Evolutionary conservation across 2,797 vertebrate species (phyloP).

Genomic region (Mormyrus proboscirostris): DNA sequence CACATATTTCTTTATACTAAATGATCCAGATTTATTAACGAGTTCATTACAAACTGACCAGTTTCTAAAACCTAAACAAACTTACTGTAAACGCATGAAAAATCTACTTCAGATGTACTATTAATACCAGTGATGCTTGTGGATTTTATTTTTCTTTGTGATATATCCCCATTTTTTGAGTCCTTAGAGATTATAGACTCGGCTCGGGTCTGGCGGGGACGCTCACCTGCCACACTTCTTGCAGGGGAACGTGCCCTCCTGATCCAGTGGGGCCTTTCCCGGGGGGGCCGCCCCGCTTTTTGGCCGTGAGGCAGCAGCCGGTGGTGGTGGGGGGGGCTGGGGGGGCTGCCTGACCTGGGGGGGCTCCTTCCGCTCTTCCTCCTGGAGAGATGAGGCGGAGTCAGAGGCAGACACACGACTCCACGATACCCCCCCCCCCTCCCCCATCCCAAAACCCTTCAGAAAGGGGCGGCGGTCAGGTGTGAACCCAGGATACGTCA

Average conservation of each 20-base stretch:
- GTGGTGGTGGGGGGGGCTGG: conserved; percentile 34
- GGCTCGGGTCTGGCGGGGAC: not conserved
- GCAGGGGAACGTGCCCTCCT: conserved; percentile 91
- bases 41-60: not conserved
- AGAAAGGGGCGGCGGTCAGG: not conserved
- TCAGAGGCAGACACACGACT: not conserved
- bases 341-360: conserved; percentile 44
- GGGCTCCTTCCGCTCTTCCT: conserved; percentile 56
- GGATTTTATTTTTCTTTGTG: not conserved
- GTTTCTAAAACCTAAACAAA: not conserved
- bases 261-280: conserved; percentile 61
- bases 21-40: not conserved
- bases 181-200: no score
- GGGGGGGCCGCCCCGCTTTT: conserved; percentile 49
- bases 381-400: conserved; percentile 40
- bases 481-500: not conserved
- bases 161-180: not conserved
- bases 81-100: not conserved
- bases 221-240: conserved; percentile 97
- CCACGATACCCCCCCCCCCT: not conserved
- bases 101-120: not conserved
- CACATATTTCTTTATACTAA: not conserved
- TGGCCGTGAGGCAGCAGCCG: conserved; percentile 53
- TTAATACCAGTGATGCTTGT: not conserved
- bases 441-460: not conserved